Conservation (phyloP, 2,113 vertebrate species). For the Callorhinus ursinus region DNA sequence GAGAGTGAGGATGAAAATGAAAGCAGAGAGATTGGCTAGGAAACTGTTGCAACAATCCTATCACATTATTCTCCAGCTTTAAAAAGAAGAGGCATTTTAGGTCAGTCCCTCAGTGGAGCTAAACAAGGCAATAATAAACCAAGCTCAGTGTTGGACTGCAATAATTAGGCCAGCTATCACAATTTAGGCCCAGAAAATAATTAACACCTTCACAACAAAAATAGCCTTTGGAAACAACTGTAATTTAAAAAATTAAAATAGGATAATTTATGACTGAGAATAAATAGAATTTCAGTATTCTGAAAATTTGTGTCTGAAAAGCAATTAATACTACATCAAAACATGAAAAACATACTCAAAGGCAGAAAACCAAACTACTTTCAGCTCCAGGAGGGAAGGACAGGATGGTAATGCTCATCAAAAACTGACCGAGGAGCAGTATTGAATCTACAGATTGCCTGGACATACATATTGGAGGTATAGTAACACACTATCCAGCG, state of each 20-base stretch:
- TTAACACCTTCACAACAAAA: conserved; percentile 67
- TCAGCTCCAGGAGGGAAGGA: not conserved
- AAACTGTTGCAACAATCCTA: not conserved
- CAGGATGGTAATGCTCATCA: not conserved
- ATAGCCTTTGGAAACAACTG: conserved; percentile 39
- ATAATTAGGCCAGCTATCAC: conserved; percentile 59
- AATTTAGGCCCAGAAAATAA: conserved; percentile 59
- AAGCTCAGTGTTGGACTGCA: not conserved
- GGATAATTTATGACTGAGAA: conserved; percentile 27
- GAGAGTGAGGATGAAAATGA: not conserved
- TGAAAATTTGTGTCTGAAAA: not conserved
- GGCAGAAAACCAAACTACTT: not conserved
- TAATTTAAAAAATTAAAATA: conserved; percentile 43
- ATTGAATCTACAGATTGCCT: not conserved
- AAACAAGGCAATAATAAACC: conserved; percentile 45
- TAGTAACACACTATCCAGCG: not conserved
- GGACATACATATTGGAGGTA: not conserved
- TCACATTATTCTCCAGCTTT: not conserved
- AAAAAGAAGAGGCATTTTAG: conserved; percentile 63
- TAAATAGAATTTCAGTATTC: conserved; percentile 3
- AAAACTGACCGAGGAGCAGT: not conserved
- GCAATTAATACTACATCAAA: not conserved
- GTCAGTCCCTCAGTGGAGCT: conserved; percentile 60
- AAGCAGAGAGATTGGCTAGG: not conserved
- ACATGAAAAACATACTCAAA: not conserved